Base-by-base conservation (phyloP, 2,113 vertebrate genomes). In the Eulacestoma nigropectus region DNA sequence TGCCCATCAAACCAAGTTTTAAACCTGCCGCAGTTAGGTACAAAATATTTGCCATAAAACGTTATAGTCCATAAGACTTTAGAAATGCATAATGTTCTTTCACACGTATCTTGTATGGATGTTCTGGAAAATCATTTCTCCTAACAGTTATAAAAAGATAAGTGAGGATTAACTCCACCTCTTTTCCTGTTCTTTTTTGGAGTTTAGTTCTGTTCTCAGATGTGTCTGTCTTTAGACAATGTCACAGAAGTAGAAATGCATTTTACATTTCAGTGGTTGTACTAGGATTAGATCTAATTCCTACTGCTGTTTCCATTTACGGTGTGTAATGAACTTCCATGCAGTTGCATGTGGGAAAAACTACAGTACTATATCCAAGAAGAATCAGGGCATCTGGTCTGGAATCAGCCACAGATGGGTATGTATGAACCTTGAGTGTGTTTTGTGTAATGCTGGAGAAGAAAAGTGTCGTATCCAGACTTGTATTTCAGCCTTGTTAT, bases 351-450 rank as follows among this genome's bases (percentile, higher is more conserved):
- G 27, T 70, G 63, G 53, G 59, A 46, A 47, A 79, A 90, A 13
- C 29, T 50, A 0, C 2, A 26, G 57, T 29, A 37, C 30, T 69
- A 13, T 20, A 77, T 22, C 35, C 42, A 89, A 42, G 50, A 79
- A 87, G 90, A 83, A 80, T 73, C 46, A 41, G 42, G 83, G 47
- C 83, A 84, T 92, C 92, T 96, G 86, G 4, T 89, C 39, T 90
- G 73, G 50, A 95, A 86, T 84, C 86, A 93, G 21, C n/a, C 59
- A 41, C 92, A 95, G 86, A 90, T 93, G 92, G 72, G 11, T 57
- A 33, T 65, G 37, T 33, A 72, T 32, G 78, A 94, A 79, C 74
- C 65, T 64, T 27, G 26, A 64, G 63, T 14, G 53, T 41, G 11
- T 5, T 82, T 62, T 65, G 13, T 83, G 44, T 39, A 30, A 4